A percentile compares a stretch with the other conserved stretches of the same genome.
phyloP scores from a whole-genome alignment of 1,140 invertebrate species.

The Cephus cinctus region DNA sequence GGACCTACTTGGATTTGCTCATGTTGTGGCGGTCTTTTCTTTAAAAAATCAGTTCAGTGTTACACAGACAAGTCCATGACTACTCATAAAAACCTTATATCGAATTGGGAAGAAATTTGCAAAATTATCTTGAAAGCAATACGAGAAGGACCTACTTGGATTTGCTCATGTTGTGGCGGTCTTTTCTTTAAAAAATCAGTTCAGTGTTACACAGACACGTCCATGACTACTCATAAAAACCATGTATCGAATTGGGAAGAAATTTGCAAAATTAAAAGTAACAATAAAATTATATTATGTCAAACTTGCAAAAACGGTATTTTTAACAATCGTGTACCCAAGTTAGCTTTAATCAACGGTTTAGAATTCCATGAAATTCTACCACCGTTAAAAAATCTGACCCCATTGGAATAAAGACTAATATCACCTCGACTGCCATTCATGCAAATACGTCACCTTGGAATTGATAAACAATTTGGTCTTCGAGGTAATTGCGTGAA shows the following conservation, averaged over 20 bases:
- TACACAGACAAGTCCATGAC: background rate
- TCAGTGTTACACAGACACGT: background rate
- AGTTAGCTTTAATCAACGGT: slow-evolving; percentile 6
- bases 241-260: background rate
- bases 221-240: background rate
- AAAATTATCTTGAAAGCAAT: too few relatives aligned
- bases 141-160: slow-evolving; percentile 3
- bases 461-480: slow-evolving; percentile 17
- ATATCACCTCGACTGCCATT: slow-evolving; percentile 17
- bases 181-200: slow-evolving; percentile 1
- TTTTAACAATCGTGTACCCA: background rate
- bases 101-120: slow-evolving; percentile 3
- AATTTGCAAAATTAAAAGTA: slow-evolving; percentile 5
- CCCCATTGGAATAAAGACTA: slow-evolving; percentile 13
- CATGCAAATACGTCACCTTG: slow-evolving; percentile 12
- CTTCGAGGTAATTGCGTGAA: slow-evolving; percentile 16
- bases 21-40: slow-evolving; percentile 8
- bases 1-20: slow-evolving; percentile 5
- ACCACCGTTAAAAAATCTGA: slow-evolving; percentile 1
- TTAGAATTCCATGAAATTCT: slow-evolving; percentile 2
- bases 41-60: background rate
- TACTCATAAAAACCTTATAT: background rate
- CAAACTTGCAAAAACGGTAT: background rate
- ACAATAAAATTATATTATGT: background rate
- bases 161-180: slow-evolving; percentile 9